A percentile compares a stretch with the other conserved stretches of the same genome.
Conservation (phyloP, 2,113 vertebrate genomes). For the Podocnemis expansa region DNA sequence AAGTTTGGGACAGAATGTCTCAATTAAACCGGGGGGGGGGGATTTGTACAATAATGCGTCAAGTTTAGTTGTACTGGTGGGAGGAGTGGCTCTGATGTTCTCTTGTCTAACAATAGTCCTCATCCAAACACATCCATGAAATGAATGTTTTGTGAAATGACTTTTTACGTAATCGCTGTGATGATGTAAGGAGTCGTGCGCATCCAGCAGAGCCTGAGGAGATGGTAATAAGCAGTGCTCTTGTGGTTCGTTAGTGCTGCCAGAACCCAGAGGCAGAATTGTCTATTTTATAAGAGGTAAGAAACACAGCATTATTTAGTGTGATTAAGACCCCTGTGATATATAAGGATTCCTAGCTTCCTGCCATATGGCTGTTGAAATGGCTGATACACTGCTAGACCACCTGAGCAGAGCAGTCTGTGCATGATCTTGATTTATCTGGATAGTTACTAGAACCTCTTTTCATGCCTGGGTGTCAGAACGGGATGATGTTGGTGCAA, state of each 20-base stretch:
- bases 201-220: neutral
- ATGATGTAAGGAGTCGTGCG: slow-evolving; percentile 19
- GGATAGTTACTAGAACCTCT: neutral
- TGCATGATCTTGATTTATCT: neutral
- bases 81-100: neutral
- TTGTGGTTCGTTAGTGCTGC: neutral
- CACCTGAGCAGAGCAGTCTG: neutral
- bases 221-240: slow-evolving; percentile 41
- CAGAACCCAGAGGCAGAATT: neutral
- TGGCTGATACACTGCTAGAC: fast-evolving
- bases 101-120: neutral
- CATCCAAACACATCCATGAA: neutral
- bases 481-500: neutral
- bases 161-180: neutral
- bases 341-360: slow-evolving; percentile 28
- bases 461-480: neutral
- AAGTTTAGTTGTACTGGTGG: neutral
- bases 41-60: neutral
- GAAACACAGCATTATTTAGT: neutral
- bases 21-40: neutral
- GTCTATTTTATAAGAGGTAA: slow-evolving; percentile 3
- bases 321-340: neutral
- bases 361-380: neutral
- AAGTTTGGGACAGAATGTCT: neutral
- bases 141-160: fast-evolving